Evolutionary conservation across 2,113 vertebrate species (phyloP), one percentile per base, ranked within the genome.

Genomic region (Noctilio leporinus): DNA sequence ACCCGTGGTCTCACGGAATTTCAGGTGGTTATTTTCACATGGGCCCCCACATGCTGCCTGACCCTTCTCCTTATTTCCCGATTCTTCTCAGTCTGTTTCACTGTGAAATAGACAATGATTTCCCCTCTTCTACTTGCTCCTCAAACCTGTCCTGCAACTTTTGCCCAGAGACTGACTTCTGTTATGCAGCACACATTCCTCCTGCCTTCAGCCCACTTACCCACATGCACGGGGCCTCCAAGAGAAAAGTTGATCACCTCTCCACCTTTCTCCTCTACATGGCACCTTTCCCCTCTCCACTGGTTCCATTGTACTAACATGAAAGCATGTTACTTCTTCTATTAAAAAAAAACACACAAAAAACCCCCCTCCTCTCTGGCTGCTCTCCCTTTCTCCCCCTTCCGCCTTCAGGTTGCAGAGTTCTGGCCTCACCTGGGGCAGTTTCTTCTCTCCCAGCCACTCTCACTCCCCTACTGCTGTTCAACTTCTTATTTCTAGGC

Each of bases 401-500:
- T 12, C 2, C 1, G 7, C 67, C 38, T 38, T 47, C 0, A 0
- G 4, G 0, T 1, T 5, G 28, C 28, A 0, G n/a, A 2, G 11
- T 1, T 35, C 55, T 10, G 33, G 65, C 53, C 38, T 69, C 40
- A 5, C 2, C 62, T 10, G 10, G 19, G 7, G 15, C 24, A 3
- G 69, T 19, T 12, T 12, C 3, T 30, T 20, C 5, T 12, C 20
- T 53, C 26, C 67, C 5, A 2, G 30, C 49, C 11, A 33, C 40
- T 4, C 28, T 38, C 30, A 15, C 28, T 22, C 26, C 83, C 0
- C 4, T 12, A 12, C 20, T 4, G 55, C 11, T 55, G 10, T 15
- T 22, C 47, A 1, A 1, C 82, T 69, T 20, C n/a, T 2, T 12
- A 6, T 59, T 70, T 67, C 15, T n/a, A 33, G 53, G 38, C 38